These are phyloP conservation scores for Brachyhypopomus gauderio DNA, from an alignment of 2,113 vertebrate genomes.

Conservation along the genomic window DNA sequence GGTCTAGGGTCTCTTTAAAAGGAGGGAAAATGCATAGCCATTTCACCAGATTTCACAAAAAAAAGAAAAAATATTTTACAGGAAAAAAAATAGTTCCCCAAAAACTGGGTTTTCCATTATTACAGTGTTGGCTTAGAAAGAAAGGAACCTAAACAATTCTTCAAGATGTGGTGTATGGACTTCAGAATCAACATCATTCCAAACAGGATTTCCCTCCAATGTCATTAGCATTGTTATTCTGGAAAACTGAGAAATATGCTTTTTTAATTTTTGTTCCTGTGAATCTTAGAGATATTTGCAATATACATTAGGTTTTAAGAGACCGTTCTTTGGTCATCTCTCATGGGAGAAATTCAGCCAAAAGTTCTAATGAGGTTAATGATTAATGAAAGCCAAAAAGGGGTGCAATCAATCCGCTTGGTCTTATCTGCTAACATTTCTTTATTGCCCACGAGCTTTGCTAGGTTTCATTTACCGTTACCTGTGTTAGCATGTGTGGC, in stretches of 20 bases:
- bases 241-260: neutral
- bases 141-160: neutral
- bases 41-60: neutral
- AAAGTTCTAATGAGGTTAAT: neutral
- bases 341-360: neutral
- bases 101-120: neutral
- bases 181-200: neutral
- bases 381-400: neutral
- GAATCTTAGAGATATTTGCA: neutral
- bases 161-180: neutral
- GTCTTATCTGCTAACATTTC: neutral
- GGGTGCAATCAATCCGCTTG: neutral
- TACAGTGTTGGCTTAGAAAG: conserved; percentile 2
- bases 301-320: conserved; percentile 1
- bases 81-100: neutral
- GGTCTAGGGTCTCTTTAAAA: neutral
- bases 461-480: neutral
- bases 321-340: neutral
- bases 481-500: neutral
- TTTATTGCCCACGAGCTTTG: neutral
- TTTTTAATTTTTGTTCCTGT: neutral
- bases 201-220: neutral
- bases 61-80: too few species aligned
- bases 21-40: conserved; percentile 1
- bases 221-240: neutral